Evolutionary conservation across 2,797 vertebrate species (phyloP), one percentile per base, ranked within the genome.

Genomic region (Etheostoma perlongum): DNA sequence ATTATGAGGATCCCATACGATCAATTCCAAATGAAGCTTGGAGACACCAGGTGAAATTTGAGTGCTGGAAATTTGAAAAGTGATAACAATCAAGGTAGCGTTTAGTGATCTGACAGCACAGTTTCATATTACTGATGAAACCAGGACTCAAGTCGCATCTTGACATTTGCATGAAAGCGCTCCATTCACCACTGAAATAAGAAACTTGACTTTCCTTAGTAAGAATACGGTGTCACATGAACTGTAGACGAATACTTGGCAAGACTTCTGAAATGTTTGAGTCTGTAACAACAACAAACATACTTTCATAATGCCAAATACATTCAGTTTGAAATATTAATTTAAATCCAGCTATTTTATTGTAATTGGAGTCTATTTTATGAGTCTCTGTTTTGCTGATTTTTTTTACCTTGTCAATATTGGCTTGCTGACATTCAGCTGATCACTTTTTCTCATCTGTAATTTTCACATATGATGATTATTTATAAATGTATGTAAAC

Each of bases 1-100:
- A 85, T 84, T 67, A 82, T 16, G 59, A 89, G 76, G 67, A 85
- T 85, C 64, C 66, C 15, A 66, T 88, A 67, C 69, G 85, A 92
- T 94, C 92, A 51, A 94, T 93, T 91, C 68, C 87, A 85, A 90
- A 85, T 63, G 77, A 73, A 85, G 83, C 81, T 83, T 4, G 44
- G 23, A 76, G 88, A 89, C 23, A 74, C 13, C 30, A 81, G 76
- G 84, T 90, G 89, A 94, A 93, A 94, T 86, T 66, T 75, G 87
- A 93, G 85, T 36, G 9, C 59, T 81, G 67, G 80, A 91, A 90
- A 84, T 89, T 66, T 86, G 84, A 73, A 78, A 75, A 76, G 78
- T 78, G 75, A 78, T 53, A 62, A 87, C 85, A 85, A 89, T 72
- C 87, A 88, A 87, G 73, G 87, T 36, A 79, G 81, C 79, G 57